Conservation (phyloP, 2,797 vertebrate species). For the Lagorchestes hirsutus region DNA sequence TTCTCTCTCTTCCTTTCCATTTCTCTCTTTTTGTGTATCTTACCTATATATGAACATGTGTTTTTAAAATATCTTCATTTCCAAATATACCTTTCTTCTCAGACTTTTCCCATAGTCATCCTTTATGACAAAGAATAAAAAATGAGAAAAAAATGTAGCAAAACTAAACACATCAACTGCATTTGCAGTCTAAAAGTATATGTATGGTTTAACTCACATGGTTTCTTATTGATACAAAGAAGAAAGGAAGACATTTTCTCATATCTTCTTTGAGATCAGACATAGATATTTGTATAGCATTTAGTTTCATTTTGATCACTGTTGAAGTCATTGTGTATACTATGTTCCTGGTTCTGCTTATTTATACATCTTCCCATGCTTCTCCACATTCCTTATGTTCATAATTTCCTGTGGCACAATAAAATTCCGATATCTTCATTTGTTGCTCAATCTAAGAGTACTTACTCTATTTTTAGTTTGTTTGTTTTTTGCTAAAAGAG, state of each 20-base stretch:
- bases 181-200: not conserved
- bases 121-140: not conserved
- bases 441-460: not conserved
- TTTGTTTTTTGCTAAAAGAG: not conserved
- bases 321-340: not conserved
- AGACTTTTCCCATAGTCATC: not conserved
- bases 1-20: not conserved
- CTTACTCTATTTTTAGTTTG: not conserved
- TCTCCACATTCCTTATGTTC: not conserved
- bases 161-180: not conserved
- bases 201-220: not conserved
- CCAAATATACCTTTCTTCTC: not conserved
- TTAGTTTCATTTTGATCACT: not conserved
- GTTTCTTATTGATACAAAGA: not conserved
- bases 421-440: not conserved
- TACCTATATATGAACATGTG: not conserved
- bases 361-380: not conserved
- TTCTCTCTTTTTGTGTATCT: not conserved
- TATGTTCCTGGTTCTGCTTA: not conserved
- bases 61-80: not conserved
- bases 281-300: not conserved
- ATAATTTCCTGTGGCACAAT: not conserved
- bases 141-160: not conserved
- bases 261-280: not conserved
- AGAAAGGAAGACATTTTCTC: not conserved